Evolutionary conservation across 1,140 invertebrate genomes (phyloP).

Genomic region (Atta cephalotes): DNA sequence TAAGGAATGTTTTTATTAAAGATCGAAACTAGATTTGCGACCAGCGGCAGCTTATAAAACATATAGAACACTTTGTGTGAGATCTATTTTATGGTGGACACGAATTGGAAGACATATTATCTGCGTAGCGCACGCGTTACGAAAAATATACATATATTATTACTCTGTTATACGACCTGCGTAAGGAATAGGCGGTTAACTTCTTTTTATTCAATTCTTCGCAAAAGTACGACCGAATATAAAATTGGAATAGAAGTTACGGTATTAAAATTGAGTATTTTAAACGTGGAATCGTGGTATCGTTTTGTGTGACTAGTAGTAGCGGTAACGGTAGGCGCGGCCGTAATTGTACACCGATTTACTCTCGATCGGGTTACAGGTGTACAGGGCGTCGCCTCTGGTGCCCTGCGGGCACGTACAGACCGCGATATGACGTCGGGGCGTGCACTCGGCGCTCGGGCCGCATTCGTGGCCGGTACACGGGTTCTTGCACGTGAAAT

Average conservation of each 20-base stretch:
- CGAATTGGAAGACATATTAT: slow-evolving; percentile 16
- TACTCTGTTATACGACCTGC: slow-evolving; percentile 41
- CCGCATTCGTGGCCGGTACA: slow-evolving; percentile 92
- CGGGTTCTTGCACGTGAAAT: slow-evolving; percentile 91
- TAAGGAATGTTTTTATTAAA: neutral
- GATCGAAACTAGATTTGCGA: neutral
- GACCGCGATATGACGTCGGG: slow-evolving; percentile 93
- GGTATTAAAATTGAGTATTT: slow-evolving; percentile 43
- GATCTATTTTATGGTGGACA: slow-evolving; percentile 20
- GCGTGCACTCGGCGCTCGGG: slow-evolving; percentile 87
- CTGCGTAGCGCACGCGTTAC: slow-evolving; percentile 7
- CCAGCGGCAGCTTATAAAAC: slow-evolving; percentile 20
- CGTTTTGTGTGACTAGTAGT: slow-evolving; percentile 51
- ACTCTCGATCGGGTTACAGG: slow-evolving; percentile 79
- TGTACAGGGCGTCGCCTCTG: slow-evolving; percentile 92
- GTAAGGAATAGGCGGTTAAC: slow-evolving; percentile 19
- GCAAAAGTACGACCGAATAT: neutral
- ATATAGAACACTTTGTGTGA: slow-evolving; percentile 36
- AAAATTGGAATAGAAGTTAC: slow-evolving; percentile 28
- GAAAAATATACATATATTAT: slow-evolving; percentile 19
- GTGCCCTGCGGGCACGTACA: slow-evolving; percentile 94
- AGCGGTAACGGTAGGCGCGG: slow-evolving; percentile 63
- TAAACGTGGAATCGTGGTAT: neutral
- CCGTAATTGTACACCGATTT: slow-evolving; percentile 65
- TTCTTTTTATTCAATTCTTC: slow-evolving; percentile 1